phyloP scores from a whole-genome alignment of 2,888 invertebrate species.

The Chirona hameri region DNA sequence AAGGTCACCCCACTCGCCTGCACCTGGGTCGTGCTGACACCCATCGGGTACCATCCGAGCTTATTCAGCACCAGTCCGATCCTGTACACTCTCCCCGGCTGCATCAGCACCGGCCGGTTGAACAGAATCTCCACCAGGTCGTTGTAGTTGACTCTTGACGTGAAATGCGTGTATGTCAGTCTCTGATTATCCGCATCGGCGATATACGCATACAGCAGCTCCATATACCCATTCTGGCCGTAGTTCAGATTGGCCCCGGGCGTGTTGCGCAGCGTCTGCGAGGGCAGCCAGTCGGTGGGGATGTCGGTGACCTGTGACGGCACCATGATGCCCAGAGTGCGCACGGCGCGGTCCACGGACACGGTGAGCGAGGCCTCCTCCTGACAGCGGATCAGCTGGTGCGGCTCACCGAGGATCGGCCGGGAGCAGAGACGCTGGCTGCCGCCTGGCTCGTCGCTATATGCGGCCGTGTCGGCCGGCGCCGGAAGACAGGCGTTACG shows the following conservation, averaged over 20 bases:
- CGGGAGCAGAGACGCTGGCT: slow-evolving; percentile 32
- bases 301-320: slow-evolving; percentile 51
- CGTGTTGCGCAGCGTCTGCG: background rate
- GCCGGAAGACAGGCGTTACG: slow-evolving; percentile 43
- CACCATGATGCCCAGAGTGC: slow-evolving; percentile 61
- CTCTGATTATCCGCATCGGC: slow-evolving; percentile 74
- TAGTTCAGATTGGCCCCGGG: slow-evolving; percentile 25
- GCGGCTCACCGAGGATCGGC: slow-evolving; percentile 57
- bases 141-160: slow-evolving; percentile 68
- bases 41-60: slow-evolving; percentile 76
- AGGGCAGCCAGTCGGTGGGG: slow-evolving; percentile 2
- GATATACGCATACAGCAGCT: slow-evolving; percentile 75
- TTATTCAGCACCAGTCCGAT: slow-evolving; percentile 79
- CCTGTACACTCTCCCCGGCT: slow-evolving; percentile 70
- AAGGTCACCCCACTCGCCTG: slow-evolving; percentile 68
- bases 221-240: slow-evolving; percentile 56
- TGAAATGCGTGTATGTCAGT: slow-evolving; percentile 76
- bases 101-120: slow-evolving; percentile 73
- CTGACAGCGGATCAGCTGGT: slow-evolving; percentile 63
- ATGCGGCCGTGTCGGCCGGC: background rate
- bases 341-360: slow-evolving; percentile 74
- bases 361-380: slow-evolving; percentile 75
- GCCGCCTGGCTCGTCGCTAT: background rate
- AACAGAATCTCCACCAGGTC: slow-evolving; percentile 74
- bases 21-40: slow-evolving; percentile 64